Evolutionary conservation across 2,797 vertebrate genomes (phyloP), one percentile per base, ranked within the genome.

Genomic region (Sebastes iracundus): DNA sequence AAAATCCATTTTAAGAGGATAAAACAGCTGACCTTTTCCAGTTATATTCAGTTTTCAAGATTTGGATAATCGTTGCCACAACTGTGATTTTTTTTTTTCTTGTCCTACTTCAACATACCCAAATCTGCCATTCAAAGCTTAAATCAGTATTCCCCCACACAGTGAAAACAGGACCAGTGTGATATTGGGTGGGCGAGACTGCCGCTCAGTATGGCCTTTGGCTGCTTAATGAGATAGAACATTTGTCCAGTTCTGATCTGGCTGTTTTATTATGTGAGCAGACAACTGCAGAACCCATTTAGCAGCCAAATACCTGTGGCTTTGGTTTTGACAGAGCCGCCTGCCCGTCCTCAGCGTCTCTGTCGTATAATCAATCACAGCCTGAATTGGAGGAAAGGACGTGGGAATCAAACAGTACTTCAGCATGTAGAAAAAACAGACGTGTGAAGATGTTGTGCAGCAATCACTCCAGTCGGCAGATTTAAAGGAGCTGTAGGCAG

Each of bases 181-280:
- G 80, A 82, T 82, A 81, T 73, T 63, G 63, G 78, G 63, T 52
- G 76, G 75, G 68, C 42, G 81, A 84, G 73, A 56, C 83, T 60
- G 82, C 70, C 42, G 82, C 85, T 86, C 82, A 72, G 65, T 79
- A 27, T 85, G 79, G 87, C 88, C 88, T 88, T 84, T 86, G 83
- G 90, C 86, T 90, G 88, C 28, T 88, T 91, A 92, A 92, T 89
- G 92, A 89, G 74, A 87, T 20, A 75, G 74, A 92, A 89, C 91
- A 87, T 91, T 90, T 89, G 81, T 68, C 83, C 87, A 76, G n/a
- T 87, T 90, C 73, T 84, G 87, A 89, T 87, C 84, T 63, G 75
- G 85, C 81, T 86, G 78, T 81, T 92, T 90, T 78, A 84, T 91
- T 89, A 88, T 88, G 82, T 86, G 80, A 90, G 84, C 81, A 82